Evolutionary conservation across 1,140 invertebrate genomes (phyloP).

Genomic region (Eciton burchellii): DNA sequence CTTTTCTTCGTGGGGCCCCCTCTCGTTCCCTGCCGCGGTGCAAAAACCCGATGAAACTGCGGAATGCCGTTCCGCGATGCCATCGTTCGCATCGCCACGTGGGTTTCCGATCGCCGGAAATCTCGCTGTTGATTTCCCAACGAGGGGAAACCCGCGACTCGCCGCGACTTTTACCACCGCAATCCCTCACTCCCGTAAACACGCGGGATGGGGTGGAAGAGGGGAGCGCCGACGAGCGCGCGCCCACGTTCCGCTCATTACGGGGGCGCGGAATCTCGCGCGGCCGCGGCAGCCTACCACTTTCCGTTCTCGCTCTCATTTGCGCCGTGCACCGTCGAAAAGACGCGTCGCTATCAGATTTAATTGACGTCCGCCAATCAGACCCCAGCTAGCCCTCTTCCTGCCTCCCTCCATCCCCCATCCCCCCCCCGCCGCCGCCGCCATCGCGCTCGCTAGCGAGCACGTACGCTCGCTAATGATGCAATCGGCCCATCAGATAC

Average conservation of each 20-base stretch:
- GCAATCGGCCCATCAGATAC: constrained; percentile 77
- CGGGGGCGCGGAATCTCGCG: not conserved
- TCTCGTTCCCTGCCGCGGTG: constrained; percentile 36
- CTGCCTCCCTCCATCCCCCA: too few relatives aligned
- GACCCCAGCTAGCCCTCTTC: constrained; percentile 20
- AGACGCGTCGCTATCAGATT: constrained; percentile 63
- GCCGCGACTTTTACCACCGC: not conserved
- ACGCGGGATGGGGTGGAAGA: not conserved
- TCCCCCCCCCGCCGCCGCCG: too few relatives aligned
- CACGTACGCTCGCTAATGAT: constrained; percentile 78
- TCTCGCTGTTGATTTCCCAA: too few relatives aligned
- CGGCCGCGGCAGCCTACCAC: not conserved
- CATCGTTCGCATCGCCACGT: constrained; percentile 15
- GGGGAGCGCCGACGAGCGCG: not conserved
- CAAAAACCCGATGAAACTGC: constrained; percentile 72
- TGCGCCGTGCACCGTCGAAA: constrained; percentile 67
- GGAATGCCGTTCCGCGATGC: constrained; percentile 67
- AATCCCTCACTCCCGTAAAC: constrained; percentile 1
- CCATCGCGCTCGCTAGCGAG: constrained; percentile 62
- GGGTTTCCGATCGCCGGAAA: constrained; percentile 53
- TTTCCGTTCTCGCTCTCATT: constrained; percentile 36
- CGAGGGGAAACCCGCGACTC: too few relatives aligned
- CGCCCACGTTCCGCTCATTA: constrained; percentile 22
- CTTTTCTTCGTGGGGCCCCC: constrained; percentile 36
- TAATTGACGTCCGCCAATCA: constrained; percentile 68